Base-by-base conservation (phyloP, 2,888 invertebrate genomes). In the Orthonevra nobilis region DNA sequence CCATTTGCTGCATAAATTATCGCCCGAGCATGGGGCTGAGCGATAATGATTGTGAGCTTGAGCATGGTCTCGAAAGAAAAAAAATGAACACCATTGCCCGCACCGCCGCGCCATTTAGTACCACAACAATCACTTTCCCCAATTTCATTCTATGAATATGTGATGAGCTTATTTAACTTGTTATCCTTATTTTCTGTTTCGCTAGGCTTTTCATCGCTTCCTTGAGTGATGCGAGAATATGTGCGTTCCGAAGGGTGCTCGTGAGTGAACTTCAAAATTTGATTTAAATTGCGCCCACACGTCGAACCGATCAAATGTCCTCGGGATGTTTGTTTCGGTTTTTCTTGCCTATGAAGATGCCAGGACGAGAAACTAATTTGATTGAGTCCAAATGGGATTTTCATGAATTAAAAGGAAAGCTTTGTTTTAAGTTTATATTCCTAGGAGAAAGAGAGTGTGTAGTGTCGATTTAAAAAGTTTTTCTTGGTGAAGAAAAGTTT, bases 81-180 rank as follows among this genome's bases (percentile, higher is more conserved):
- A 28, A 14, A 36, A 56, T 38, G 50, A 38, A 30, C 70, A 15
- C 17, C 17, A 32, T 56, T 61, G 30, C 14, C 58, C 12, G 69
- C 34, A 17, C 19, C 52, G 40, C 52, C 42, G 28, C 63, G 28
- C 36, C 63, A 70, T 69, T 64, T 72, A 77, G 46, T 64, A 14
- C 72, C 77, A 66, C 72, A 66, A 60, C 72, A 77, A 66, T 66
- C 64, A 64, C 40, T 77, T 72, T 72, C 72, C 77, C 70, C 83
- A 83, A 83, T 83, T 83, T 83, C 81, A 34, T 83, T 81, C 82
- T 81, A 82, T 83, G 83, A 83, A 83, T 83, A 83, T 69, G 77
- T 70, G 81, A 83, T 83, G 83, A 83, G 83, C 81, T 79, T 82
- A 81, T 82, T 82, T 79, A 30, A 50, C 66, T 70, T 69, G 64